Evolutionary conservation across 1,140 invertebrate genomes (phyloP), one percentile per base, ranked within the genome.

Genomic region (Scylla paramamosain): DNA sequence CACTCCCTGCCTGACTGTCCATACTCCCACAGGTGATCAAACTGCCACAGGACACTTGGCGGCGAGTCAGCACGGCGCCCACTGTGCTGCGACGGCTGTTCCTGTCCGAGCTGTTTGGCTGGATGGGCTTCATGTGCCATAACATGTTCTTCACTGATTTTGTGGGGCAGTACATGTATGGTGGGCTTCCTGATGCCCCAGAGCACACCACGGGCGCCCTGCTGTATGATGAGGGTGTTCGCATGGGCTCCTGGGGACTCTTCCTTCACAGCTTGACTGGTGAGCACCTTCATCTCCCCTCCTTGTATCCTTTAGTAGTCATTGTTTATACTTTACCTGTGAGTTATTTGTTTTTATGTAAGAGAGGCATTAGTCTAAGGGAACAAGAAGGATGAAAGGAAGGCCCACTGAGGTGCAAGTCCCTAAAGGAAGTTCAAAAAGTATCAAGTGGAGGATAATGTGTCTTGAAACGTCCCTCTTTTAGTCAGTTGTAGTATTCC

Each of bases 131-230:
- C 29, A 97, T 97, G 97, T 96, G 97, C 93, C 97, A 97, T 96
- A 97, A 97, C 91, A 96, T 97, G 92, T 97, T 97, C 96, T 97
- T 97, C 96, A 97, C 97, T n/a, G 97, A 97, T 96, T 97, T 97
- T 96, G 97, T 97, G 14, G 97, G 97, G 2, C 97, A 97, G 96
- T 97, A 97, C 31, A 97, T 97, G 28, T 97, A 97, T 96, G 96
- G 96, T 20, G 97, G 97, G 1, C 96, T 97, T 89, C 97, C 97
- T 1, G 97, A 97, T 96, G 97, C 97, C 7, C 96, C 96, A 4
- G 96, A 96, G 31, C 96, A 96, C 92, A 96, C 97, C 14, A 84
- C 96, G n/a, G 92, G 96, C 59, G 96, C 97, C 0, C 96, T 96
- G 31, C 95, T 96, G 8, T 97, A 97, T 96, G 97, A 97, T 96